Percentiles rank a stretch among this genome's conserved stretches.
Evolutionary conservation across 2,113 vertebrate genomes (phyloP).

Genomic region (Numida meleagris): DNA sequence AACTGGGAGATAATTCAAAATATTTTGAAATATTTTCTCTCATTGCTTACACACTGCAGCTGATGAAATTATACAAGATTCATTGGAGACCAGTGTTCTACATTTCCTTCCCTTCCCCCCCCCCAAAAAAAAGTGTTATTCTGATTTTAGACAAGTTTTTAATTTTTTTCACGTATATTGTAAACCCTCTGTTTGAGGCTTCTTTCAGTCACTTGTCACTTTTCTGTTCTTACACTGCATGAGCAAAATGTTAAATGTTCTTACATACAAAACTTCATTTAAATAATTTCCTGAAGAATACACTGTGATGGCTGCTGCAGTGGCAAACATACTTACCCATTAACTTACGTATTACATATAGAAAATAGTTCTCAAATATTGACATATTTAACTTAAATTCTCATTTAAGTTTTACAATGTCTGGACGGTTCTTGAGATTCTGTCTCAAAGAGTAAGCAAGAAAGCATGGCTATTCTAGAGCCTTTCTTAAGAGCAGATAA

Average conservation of each 20-base stretch:
- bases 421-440: background rate
- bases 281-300: background rate
- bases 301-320: background rate
- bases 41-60: background rate
- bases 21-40: background rate
- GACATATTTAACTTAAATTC: background rate
- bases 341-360: background rate
- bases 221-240: background rate
- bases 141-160: background rate
- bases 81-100: background rate
- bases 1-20: background rate
- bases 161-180: background rate
- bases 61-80: background rate
- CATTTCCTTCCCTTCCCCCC: too few relatives aligned
- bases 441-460: background rate
- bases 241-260: background rate
- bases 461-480: rapidly evolving
- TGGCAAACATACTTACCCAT: background rate
- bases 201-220: rapidly evolving
- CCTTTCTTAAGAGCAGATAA: background rate
- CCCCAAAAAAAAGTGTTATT: background rate
- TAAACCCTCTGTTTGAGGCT: background rate
- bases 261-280: background rate
- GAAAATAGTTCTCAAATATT: background rate
- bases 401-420: background rate